Percentiles rank a stretch among this genome's conserved stretches.
Conservation (phyloP, 2,113 vertebrate species). For the Notechis scutatus region DNA sequence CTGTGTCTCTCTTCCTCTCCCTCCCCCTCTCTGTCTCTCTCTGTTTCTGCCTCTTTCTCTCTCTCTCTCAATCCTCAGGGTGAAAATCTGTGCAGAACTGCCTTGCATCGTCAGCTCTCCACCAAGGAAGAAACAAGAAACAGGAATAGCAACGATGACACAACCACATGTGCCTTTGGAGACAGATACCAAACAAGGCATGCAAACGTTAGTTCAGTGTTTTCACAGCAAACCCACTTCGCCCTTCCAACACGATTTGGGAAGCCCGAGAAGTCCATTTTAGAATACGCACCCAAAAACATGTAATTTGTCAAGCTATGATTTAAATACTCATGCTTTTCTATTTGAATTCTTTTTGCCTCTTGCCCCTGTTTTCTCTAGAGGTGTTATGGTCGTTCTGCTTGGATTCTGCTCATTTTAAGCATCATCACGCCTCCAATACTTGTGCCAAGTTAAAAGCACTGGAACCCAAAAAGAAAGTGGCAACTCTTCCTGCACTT, state of each 20-base stretch:
- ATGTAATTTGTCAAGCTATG: neutral
- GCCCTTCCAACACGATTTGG: neutral
- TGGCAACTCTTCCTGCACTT: neutral
- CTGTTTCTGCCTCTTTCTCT: no score
- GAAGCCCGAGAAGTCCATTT: no score
- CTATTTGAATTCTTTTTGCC: neutral
- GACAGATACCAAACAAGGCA: neutral
- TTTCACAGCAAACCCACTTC: neutral
- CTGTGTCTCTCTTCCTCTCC: no score
- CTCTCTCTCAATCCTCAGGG: neutral
- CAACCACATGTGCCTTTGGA: no score
- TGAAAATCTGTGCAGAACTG: neutral
- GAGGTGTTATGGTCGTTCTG: accelerated
- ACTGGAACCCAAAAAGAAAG: neutral
- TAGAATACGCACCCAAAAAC: neutral
- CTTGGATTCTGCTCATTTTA: neutral
- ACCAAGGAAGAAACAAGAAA: neutral
- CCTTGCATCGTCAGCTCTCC: neutral
- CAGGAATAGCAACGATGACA: neutral
- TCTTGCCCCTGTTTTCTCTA: neutral
- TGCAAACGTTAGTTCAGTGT: neutral
- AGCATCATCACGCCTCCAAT: neutral
- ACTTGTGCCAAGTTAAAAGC: neutral
- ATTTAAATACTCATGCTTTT: neutral
- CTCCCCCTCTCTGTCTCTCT: no score